phyloP scores from a whole-genome alignment of 1,140 invertebrate species.

The Reticulitermes speratus region DNA sequence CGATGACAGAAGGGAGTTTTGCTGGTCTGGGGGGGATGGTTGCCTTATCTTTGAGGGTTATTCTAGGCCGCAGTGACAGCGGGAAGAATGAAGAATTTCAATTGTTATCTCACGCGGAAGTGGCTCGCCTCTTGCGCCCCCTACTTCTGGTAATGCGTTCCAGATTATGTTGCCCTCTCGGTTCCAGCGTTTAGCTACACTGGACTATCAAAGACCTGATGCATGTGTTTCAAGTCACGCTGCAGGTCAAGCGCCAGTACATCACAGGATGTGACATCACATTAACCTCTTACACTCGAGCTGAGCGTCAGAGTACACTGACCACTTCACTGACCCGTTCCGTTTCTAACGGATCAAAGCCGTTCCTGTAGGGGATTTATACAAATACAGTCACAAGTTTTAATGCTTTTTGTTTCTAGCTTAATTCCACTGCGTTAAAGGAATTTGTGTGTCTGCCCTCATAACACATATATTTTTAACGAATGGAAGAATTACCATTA shows the following conservation, averaged over 20 bases:
- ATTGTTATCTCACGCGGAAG: background rate
- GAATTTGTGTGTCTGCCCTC: too few species aligned
- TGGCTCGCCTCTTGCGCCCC: background rate
- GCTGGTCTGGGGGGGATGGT: background rate
- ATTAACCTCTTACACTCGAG: background rate
- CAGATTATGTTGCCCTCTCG: too few species aligned
- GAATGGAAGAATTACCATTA: too few species aligned
- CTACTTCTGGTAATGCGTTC: background rate
- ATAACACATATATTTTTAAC: too few species aligned
- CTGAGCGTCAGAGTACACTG: background rate
- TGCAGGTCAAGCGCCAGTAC: background rate
- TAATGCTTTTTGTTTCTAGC: too few species aligned
- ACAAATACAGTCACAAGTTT: too few species aligned
- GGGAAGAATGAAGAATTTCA: conserved; percentile 5
- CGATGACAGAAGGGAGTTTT: background rate
- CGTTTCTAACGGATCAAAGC: too few species aligned
- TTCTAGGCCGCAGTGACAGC: background rate
- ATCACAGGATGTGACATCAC: conserved; percentile 4
- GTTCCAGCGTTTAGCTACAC: too few species aligned
- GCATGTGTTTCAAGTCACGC: background rate
- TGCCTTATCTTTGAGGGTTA: background rate
- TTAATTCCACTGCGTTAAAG: too few species aligned
- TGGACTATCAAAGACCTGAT: background rate
- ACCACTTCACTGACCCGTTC: background rate
- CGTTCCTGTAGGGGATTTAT: too few species aligned